A percentile compares a stretch with the other conserved stretches of the same genome.
Conservation (phyloP, 2,888 invertebrate species). For the Lepidochitona cinerea region DNA sequence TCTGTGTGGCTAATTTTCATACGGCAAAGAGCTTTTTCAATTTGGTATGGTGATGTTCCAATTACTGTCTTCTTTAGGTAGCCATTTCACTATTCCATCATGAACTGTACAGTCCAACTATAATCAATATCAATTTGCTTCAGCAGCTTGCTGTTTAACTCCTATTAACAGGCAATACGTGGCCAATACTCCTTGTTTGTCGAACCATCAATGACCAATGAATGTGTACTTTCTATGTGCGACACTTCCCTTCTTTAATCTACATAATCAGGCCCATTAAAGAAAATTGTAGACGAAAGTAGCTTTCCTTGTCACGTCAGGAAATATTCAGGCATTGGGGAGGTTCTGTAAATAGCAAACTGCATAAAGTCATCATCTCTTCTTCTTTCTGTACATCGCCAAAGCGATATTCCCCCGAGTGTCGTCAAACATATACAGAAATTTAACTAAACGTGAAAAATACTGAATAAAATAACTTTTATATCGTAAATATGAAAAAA, state of each 20-base stretch:
- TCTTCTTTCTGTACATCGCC: no score
- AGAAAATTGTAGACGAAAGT: background rate
- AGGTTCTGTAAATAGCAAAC: no score
- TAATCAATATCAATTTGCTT: background rate
- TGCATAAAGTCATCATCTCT: no score
- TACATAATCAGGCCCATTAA: background rate
- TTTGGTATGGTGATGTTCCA: background rate
- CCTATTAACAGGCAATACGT: background rate
- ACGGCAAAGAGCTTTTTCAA: background rate
- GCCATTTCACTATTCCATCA: background rate
- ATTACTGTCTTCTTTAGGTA: background rate
- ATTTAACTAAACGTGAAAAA: no score
- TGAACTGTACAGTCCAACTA: background rate
- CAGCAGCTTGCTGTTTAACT: background rate
- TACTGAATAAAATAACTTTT: no score
- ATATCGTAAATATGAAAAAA: no score
- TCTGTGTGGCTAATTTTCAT: background rate
- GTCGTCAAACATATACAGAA: no score
- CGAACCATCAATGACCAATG: background rate
- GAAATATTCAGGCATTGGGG: no score
- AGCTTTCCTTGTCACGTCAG: background rate
- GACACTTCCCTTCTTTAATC: background rate
- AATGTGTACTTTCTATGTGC: background rate
- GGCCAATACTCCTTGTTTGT: background rate
- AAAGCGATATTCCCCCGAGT: no score